These are phyloP conservation scores for Stichodactyla helianthus DNA, from an alignment of 64 coral and sea anemone genomes.

Conservation along the genomic window DNA sequence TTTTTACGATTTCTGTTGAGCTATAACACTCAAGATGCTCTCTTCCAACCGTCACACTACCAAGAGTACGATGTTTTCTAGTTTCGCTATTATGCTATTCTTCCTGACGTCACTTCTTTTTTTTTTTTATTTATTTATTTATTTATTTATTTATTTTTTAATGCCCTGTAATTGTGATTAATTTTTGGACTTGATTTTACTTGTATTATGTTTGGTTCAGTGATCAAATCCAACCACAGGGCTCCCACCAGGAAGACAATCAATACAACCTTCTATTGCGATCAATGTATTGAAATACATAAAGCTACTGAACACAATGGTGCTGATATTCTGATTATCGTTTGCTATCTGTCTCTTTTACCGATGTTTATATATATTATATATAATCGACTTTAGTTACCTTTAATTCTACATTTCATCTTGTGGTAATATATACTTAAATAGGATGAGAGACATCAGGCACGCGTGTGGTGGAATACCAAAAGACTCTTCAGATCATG, in stretches of 20 bases:
- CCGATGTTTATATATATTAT: background rate
- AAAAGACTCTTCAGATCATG: no score
- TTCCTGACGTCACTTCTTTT: background rate
- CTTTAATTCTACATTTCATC: no score
- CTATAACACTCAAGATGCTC: background rate
- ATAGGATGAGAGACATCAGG: no score
- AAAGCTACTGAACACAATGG: conserved; percentile 1
- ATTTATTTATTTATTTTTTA: no score
- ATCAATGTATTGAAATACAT: conserved; percentile 2
- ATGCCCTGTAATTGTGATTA: background rate
- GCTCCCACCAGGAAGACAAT: background rate
- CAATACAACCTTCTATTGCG: background rate
- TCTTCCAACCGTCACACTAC: background rate
- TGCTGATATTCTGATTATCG: background rate
- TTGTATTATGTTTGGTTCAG: background rate
- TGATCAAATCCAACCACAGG: background rate
- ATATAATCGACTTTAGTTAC: no score
- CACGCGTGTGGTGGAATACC: no score
- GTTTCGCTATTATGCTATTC: background rate
- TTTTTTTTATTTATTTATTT: no score
- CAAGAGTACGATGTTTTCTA: background rate
- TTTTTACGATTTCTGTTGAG: no score
- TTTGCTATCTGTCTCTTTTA: background rate
- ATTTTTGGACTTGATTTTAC: no score
- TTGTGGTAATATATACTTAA: no score